These are phyloP conservation scores for Entomyzon cyanotis DNA, from an alignment of 2,113 vertebrate species.

Conservation along the genomic window DNA sequence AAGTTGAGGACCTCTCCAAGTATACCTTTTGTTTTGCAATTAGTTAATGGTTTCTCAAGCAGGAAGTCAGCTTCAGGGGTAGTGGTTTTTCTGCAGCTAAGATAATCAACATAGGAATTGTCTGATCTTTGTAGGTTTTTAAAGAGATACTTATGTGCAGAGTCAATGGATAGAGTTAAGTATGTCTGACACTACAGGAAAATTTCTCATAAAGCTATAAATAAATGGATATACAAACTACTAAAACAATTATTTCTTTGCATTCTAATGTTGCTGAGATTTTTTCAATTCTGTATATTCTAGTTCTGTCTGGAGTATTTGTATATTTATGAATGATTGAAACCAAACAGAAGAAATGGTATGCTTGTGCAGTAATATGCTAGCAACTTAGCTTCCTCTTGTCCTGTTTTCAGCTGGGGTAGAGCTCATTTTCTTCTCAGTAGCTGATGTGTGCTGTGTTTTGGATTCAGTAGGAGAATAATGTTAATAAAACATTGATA, in stretches of 20 bases:
- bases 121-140: constrained; percentile 66
- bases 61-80: constrained; percentile 72
- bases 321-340: background rate
- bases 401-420: background rate
- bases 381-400: background rate
- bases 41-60: constrained; percentile 67
- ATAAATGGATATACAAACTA: background rate
- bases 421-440: background rate
- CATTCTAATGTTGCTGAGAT: background rate
- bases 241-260: background rate
- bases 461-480: background rate
- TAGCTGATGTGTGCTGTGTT: background rate
- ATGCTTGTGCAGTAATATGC: background rate
- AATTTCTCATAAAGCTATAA: background rate
- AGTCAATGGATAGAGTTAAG: background rate
- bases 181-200: background rate
- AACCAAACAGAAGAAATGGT: background rate
- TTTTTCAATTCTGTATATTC: background rate
- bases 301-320: background rate
- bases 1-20: constrained; percentile 46
- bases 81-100: constrained; percentile 69
- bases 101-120: constrained; percentile 44
- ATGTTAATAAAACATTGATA: background rate
- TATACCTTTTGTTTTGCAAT: constrained; percentile 47
- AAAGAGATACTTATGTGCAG: constrained; percentile 19